A percentile compares a stretch with the other conserved stretches of the same genome.
phyloP scores from a whole-genome alignment of 2,113 vertebrate genomes.

The Triplophysa siluroides region DNA sequence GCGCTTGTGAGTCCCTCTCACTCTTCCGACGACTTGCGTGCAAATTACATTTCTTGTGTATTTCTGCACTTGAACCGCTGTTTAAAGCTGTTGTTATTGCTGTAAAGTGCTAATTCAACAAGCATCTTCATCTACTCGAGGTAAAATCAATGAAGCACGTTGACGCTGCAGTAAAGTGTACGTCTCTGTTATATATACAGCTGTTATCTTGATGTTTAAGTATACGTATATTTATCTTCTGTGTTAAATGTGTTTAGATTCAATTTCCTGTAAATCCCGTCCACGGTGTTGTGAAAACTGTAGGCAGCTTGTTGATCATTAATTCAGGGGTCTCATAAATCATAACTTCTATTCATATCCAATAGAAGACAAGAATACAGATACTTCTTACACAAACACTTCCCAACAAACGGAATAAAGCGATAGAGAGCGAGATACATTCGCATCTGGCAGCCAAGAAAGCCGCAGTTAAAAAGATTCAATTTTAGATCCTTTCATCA shows the following conservation, averaged over 20 bases:
- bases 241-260: neutral
- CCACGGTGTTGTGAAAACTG: slow-evolving; percentile 14
- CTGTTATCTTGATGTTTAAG: no score
- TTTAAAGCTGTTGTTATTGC: no score
- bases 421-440: slow-evolving; percentile 51
- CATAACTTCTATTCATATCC: slow-evolving; percentile 40
- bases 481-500: slow-evolving; percentile 61
- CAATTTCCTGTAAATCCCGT: slow-evolving; percentile 10
- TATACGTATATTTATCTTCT: no score
- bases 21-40: no score
- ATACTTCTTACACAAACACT: slow-evolving; percentile 35
- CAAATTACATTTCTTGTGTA: no score
- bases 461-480: slow-evolving; percentile 58
- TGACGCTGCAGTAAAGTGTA: no score
- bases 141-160: no score
- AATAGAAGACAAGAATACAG: slow-evolving; percentile 10
- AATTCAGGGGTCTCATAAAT: slow-evolving; percentile 49
- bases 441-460: slow-evolving; percentile 52
- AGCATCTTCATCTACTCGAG: no score
- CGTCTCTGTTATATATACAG: no score
- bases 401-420: slow-evolving; percentile 44
- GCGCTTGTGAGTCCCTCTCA: no score
- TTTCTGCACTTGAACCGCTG: no score
- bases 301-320: slow-evolving; percentile 46
- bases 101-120: no score